Evolutionary conservation across 2,888 invertebrate genomes (phyloP).

Genomic region (Xestia rhomboidea): DNA sequence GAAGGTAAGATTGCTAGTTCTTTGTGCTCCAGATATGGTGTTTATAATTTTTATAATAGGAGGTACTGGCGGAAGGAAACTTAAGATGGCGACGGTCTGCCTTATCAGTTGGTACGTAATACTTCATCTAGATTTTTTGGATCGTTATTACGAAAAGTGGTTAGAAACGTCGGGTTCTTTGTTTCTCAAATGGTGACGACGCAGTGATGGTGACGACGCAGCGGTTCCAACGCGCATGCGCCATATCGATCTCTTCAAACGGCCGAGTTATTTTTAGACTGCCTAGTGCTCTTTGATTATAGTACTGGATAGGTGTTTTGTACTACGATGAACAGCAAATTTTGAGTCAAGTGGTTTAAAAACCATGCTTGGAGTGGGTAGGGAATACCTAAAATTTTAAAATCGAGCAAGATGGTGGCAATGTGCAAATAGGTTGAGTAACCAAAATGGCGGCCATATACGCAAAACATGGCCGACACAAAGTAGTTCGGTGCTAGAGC

Average conservation of each 20-base stretch:
- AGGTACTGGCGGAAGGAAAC: not conserved
- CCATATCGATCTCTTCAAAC: slow-evolving; percentile 21
- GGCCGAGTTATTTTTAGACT: not conserved
- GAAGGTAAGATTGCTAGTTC: slow-evolving; percentile 35
- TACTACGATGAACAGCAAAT: not conserved
- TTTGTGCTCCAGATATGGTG: not conserved
- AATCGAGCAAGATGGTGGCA: not conserved
- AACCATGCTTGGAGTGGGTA: not conserved
- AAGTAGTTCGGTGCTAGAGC: not conserved
- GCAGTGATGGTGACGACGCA: not conserved
- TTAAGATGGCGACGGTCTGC: not conserved
- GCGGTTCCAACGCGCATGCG: not conserved
- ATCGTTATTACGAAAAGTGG: not conserved
- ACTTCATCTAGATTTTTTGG: not conserved
- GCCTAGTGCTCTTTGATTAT: not conserved
- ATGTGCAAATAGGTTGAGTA: not conserved
- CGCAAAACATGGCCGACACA: not conserved
- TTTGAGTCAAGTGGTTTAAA: not conserved
- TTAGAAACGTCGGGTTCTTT: slow-evolving; percentile 5
- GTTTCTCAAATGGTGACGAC: not conserved
- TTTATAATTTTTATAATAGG: not conserved
- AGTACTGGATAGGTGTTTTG: not conserved
- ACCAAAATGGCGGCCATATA: slow-evolving; percentile 7
- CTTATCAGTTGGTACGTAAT: not conserved
- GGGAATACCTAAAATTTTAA: not conserved